Evolutionary conservation across 2,888 invertebrate genomes (phyloP).

Genomic region (Spilarctia lutea): DNA sequence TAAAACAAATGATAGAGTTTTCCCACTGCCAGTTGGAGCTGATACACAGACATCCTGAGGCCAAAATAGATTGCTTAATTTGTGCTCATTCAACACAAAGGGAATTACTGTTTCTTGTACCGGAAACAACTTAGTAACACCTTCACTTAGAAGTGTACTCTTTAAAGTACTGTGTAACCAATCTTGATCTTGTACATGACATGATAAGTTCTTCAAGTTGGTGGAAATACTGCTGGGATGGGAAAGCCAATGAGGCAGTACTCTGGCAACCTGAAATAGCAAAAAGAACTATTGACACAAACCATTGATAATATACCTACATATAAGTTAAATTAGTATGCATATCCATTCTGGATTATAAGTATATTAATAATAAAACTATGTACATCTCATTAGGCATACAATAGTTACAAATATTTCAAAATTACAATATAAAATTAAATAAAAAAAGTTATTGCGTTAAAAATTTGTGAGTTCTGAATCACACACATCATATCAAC

Average conservation of each 20-base stretch:
- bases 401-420: too few species aligned
- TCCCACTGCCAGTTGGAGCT: slow-evolving; percentile 99
- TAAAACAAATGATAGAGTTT: slow-evolving; percentile 97
- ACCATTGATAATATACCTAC: not conserved
- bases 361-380: too few species aligned
- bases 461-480: too few species aligned
- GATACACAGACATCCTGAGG: slow-evolving; percentile 98
- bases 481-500: too few species aligned
- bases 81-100: slow-evolving; percentile 89
- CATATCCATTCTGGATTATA: too few species aligned
- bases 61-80: slow-evolving; percentile 87
- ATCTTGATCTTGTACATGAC: slow-evolving; percentile 84
- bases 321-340: not conserved
- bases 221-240: slow-evolving; percentile 93
- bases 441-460: too few species aligned
- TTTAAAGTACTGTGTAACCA: slow-evolving; percentile 89
- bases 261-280: slow-evolving; percentile 88
- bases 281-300: slow-evolving; percentile 1
- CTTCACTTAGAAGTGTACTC: slow-evolving; percentile 88
- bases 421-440: too few species aligned
- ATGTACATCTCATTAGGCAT: too few species aligned
- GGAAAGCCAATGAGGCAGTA: slow-evolving; percentile 95
- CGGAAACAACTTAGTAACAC: slow-evolving; percentile 93
- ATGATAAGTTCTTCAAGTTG: slow-evolving; percentile 87
- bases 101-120: slow-evolving; percentile 93